Evolutionary conservation across 2,797 vertebrate genomes (phyloP), one percentile per base, ranked within the genome.

Genomic region (Meda fulgida): DNA sequence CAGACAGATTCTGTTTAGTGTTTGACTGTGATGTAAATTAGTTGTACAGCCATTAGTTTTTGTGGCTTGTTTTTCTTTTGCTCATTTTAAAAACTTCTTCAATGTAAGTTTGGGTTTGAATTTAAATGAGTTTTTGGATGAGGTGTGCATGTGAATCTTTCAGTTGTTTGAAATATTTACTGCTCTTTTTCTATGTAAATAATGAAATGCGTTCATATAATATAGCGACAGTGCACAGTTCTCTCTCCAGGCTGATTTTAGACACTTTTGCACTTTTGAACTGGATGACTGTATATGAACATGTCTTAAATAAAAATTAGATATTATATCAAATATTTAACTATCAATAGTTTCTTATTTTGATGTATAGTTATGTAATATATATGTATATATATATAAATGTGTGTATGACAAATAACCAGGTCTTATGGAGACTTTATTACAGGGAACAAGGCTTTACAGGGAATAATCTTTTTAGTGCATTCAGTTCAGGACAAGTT

Each of bases 171-270:
- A 29, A 43, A 46, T 60, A 29, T 71, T 58, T 60, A 3, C n/a
- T 29, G 19, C 21, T 63, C 5, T 58, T 58, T 21, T 80, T 9
- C 69, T 36, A 31, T 81, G n/a, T 81, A 71, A 43, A 81, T 71
- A 72, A 29, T 81, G 36, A 80, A 80, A 58, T 36, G 29, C 4
- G 1, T 65, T 43, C 2, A 11, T 78, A n/a, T 26, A n/a, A 38
- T 31, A 34, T 38, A 69, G 11, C 5, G 9, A 26, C n/a, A 18
- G 26, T 7, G 5, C 71, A 53, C 34, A n/a, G n/a, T 77, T 69
- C 6, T 84, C 18, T 38, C 0, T 5, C 43, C 23, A 66, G 31
- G 31, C 11, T 84, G 38, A 77, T 66, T 83, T 76, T 67, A 65
- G 29, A 36, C 70, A 38, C 5, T 66, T 67, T 77, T 83, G 72